These are phyloP conservation scores for Rhineura floridana DNA, from an alignment of 2,113 vertebrate genomes.

Conservation along the genomic window DNA sequence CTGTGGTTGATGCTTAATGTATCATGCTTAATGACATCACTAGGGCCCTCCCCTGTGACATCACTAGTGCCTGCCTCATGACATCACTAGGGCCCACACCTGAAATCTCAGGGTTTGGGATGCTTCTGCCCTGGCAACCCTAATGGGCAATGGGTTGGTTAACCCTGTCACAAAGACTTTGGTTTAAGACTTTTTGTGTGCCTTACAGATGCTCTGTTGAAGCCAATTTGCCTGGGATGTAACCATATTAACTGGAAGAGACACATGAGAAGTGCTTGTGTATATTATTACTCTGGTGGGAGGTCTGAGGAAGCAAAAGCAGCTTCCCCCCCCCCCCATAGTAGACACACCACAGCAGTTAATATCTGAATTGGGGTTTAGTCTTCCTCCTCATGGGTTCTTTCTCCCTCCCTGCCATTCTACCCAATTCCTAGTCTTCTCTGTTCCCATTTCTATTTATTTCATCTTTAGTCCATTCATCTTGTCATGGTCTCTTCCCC, in stretches of 20 bases:
- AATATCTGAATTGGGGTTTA: background rate
- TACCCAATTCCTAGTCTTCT: background rate
- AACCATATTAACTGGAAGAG: background rate
- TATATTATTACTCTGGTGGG: too few species aligned
- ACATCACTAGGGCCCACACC: too few species aligned
- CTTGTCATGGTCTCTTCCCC: background rate
- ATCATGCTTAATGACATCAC: too few species aligned
- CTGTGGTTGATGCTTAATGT: too few species aligned
- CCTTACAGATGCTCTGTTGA: background rate
- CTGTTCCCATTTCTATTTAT: background rate
- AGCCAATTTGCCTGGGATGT: background rate
- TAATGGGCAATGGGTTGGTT: too few species aligned
- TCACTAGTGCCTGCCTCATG: too few species aligned
- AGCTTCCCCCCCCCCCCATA: too few species aligned
- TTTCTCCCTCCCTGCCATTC: background rate
- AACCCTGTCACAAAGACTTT: too few species aligned
- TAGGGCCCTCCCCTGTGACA: too few species aligned
- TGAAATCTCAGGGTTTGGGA: too few species aligned
- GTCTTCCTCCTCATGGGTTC: background rate
- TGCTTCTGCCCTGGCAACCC: too few species aligned
- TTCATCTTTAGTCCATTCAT: conserved; percentile 5
- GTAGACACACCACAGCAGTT: background rate
- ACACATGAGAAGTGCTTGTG: background rate
- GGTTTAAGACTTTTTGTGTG: background rate
- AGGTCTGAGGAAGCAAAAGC: too few species aligned